Evolutionary conservation across 2,797 vertebrate species (phyloP).

Genomic region (Mus spretus): DNA sequence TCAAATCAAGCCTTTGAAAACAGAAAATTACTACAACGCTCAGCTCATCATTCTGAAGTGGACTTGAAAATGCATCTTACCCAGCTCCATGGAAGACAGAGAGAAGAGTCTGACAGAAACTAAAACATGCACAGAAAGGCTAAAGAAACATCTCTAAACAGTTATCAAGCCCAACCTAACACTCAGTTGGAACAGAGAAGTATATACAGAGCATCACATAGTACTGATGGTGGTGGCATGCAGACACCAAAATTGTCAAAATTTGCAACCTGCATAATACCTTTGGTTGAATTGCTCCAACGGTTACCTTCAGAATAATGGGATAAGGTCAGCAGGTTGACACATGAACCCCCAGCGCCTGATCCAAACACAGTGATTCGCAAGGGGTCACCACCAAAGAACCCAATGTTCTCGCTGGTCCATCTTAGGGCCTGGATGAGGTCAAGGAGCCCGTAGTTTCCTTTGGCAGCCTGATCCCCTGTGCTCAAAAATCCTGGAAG

Average conservation of each 20-base stretch:
- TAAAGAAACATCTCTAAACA: slow-evolving; percentile 83
- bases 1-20: slow-evolving; percentile 81
- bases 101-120: slow-evolving; percentile 84
- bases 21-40: slow-evolving; percentile 80
- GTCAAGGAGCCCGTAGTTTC: slow-evolving; percentile 98
- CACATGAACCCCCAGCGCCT: slow-evolving; percentile 98
- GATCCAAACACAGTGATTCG: slow-evolving; percentile 99
- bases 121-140: slow-evolving; percentile 88
- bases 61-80: slow-evolving; percentile 80
- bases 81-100: slow-evolving; percentile 83
- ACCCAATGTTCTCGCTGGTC: slow-evolving; percentile 99
- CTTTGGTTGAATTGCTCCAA: slow-evolving; percentile 99
- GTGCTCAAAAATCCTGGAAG: slow-evolving; percentile 97
- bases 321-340: slow-evolving; percentile 99
- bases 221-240: slow-evolving; percentile 91
- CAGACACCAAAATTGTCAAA: slow-evolving; percentile 94
- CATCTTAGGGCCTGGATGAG: slow-evolving; percentile 98
- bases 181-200: slow-evolving; percentile 87
- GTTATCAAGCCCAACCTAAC: slow-evolving; percentile 84
- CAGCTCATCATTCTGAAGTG: slow-evolving; percentile 81
- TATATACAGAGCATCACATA: slow-evolving; percentile 90
- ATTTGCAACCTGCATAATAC: slow-evolving; percentile 96
- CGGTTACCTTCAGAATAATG: slow-evolving; percentile 99
- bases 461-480: slow-evolving; percentile 99
- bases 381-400: slow-evolving; percentile 98